Conservation (phyloP, 2,113 vertebrate species). For the Forbesichthys agassizii region DNA sequence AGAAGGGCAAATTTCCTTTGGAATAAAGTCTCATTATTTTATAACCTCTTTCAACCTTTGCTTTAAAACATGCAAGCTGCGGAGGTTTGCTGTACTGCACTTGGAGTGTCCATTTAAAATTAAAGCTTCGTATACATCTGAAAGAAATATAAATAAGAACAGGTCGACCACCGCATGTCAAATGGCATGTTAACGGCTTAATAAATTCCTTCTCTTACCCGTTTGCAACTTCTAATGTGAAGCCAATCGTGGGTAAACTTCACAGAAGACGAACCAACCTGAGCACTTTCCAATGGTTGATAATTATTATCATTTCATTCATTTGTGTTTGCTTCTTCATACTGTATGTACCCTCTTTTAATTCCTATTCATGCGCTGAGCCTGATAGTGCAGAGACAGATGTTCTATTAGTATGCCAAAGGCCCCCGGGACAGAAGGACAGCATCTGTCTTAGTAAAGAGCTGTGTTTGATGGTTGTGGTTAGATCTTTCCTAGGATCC, state of each 20-base stretch:
- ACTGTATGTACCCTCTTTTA: background rate
- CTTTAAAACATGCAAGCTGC: background rate
- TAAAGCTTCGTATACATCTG: conserved; percentile 43
- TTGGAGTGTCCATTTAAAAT: background rate
- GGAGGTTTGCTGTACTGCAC: background rate
- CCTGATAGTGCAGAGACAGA: conserved; percentile 18
- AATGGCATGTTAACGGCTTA: conserved; percentile 47
- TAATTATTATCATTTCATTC: background rate
- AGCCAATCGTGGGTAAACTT: conserved; percentile 12
- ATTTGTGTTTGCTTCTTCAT: background rate
- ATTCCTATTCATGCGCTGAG: conserved; percentile 20
- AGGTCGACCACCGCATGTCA: conserved; percentile 21
- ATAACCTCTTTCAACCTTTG: background rate
- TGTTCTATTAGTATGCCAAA: conserved; percentile 11
- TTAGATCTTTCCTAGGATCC: background rate
- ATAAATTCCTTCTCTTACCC: conserved; percentile 34
- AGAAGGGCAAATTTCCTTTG: too few relatives aligned
- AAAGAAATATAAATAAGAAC: conserved; percentile 47
- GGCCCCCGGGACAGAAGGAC: conserved; percentile 9
- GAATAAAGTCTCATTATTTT: too few relatives aligned
- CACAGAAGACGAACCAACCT: conserved; percentile 1
- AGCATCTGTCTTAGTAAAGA: conserved; percentile 14
- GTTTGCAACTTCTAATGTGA: conserved; percentile 40
- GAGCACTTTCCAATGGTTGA: background rate
- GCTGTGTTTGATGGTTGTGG: background rate